phyloP scores from a whole-genome alignment of 2,888 invertebrate species.

The Eupithecia subumbrata region DNA sequence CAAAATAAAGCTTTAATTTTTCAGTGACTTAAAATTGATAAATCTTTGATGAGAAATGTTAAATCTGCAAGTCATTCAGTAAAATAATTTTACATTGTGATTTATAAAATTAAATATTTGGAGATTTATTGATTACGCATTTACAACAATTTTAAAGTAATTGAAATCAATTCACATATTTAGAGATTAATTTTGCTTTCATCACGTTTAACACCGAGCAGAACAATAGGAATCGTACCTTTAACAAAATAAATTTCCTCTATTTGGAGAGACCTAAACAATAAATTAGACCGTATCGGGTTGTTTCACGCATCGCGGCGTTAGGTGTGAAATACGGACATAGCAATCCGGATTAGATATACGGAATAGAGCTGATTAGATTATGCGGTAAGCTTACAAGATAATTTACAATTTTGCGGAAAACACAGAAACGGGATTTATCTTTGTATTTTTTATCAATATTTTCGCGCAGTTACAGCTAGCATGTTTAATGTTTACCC shows the following conservation, averaged over 20 bases:
- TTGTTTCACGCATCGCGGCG: conserved; percentile 27
- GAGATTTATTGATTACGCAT: background rate
- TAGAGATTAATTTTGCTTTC: background rate
- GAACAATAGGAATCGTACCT: background rate
- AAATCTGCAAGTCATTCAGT: no score
- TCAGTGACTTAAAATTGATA: no score
- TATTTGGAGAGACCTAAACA: conserved; percentile 20
- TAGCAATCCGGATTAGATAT: conserved; percentile 12
- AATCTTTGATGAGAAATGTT: no score
- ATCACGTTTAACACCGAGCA: background rate
- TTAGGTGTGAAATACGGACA: conserved; percentile 27
- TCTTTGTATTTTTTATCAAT: no score
- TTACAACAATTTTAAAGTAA: background rate
- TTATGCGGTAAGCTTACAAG: conserved; percentile 9
- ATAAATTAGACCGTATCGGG: conserved; percentile 29
- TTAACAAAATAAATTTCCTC: background rate
- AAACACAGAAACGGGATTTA: background rate
- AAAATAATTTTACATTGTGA: no score
- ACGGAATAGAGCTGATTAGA: conserved; percentile 20
- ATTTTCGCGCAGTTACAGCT: no score
- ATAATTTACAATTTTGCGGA: background rate
- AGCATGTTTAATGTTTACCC: no score
- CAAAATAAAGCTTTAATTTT: no score
- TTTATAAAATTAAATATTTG: no score
- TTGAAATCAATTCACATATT: background rate